Conservation (phyloP, 1,140 invertebrate species). For the Chironomus striatipennis region DNA sequence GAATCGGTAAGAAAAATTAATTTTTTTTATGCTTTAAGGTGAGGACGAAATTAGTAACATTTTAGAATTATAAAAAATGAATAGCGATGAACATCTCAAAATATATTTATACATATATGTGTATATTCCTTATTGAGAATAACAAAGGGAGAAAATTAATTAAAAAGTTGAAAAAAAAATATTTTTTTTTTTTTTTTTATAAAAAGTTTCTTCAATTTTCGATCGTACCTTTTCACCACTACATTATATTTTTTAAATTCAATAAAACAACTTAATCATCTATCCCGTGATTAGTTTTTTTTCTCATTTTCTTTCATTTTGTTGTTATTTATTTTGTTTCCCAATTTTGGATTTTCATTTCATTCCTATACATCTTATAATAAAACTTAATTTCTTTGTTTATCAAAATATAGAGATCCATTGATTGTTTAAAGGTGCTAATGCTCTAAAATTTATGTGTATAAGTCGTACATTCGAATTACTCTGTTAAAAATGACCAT, state of each 20-base stretch:
- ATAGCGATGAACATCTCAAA: not conserved
- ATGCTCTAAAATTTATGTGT: too few relatives aligned
- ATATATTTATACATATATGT: too few relatives aligned
- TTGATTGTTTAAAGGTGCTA: too few relatives aligned
- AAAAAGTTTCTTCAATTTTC: not conserved
- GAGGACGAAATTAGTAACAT: slow-evolving; percentile 13
- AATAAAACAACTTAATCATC: slow-evolving; percentile 3
- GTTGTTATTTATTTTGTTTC: too few relatives aligned
- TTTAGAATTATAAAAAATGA: slow-evolving; percentile 15
- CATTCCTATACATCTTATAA: too few relatives aligned
- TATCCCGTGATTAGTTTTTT: slow-evolving; percentile 14
- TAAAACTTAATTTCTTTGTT: not conserved
- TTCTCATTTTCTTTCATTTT: not conserved
- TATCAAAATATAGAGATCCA: not conserved
- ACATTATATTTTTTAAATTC: not conserved
- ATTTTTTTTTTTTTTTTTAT: not conserved
- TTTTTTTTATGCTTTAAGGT: slow-evolving; percentile 9
- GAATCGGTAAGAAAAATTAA: slow-evolving; percentile 14
- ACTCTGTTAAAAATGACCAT: too few relatives aligned
- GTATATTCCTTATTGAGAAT: not conserved
- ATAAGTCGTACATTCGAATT: too few relatives aligned
- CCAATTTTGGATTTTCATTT: too few relatives aligned
- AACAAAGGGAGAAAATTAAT: slow-evolving; percentile 14
- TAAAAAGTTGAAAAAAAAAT: not conserved
- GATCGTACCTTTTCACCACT: too few relatives aligned